Evolutionary conservation across 2,113 vertebrate species (phyloP).

Genomic region (Burhinus oedicnemus): DNA sequence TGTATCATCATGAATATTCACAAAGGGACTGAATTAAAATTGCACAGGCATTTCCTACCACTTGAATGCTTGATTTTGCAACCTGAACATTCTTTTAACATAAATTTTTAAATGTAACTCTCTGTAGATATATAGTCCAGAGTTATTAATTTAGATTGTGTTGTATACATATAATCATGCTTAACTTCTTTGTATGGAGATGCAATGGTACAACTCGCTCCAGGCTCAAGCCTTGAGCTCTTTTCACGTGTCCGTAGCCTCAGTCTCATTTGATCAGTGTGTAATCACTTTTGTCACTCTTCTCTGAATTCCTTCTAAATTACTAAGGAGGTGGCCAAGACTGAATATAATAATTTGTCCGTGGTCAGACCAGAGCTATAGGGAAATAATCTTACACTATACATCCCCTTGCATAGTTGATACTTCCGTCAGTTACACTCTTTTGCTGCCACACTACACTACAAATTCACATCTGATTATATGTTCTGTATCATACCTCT

Average conservation of each 20-base stretch:
- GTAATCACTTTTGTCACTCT: slow-evolving; percentile 50
- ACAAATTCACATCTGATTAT: slow-evolving; percentile 50
- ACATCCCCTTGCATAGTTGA: not conserved
- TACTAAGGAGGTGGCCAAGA: slow-evolving; percentile 36
- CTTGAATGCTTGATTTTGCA: slow-evolving; percentile 61
- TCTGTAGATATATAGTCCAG: slow-evolving; percentile 20
- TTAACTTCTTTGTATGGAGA: slow-evolving; percentile 29
- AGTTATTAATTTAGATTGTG: slow-evolving; percentile 41
- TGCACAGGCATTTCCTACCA: slow-evolving; percentile 44
- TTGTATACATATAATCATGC: slow-evolving; percentile 50
- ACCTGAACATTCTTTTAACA: slow-evolving; percentile 46
- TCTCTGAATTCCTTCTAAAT: slow-evolving; percentile 57
- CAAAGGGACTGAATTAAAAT: slow-evolving; percentile 32
- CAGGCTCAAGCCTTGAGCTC: slow-evolving; percentile 39
- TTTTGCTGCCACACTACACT: slow-evolving; percentile 26
- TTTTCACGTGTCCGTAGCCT: slow-evolving; percentile 24
- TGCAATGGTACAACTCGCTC: slow-evolving; percentile 19
- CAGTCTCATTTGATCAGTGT: slow-evolving; percentile 54
- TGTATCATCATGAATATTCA: slow-evolving; percentile 50
- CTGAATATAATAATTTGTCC: slow-evolving; percentile 53
- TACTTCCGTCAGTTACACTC: slow-evolving; percentile 28
- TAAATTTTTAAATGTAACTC: slow-evolving; percentile 26
- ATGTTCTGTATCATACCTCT: slow-evolving; percentile 1
- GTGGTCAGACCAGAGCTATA: slow-evolving; percentile 17
- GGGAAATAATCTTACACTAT: slow-evolving; percentile 10